Base-by-base conservation (phyloP, 2,888 invertebrate species). In the Hypselothyrea guttata region DNA sequence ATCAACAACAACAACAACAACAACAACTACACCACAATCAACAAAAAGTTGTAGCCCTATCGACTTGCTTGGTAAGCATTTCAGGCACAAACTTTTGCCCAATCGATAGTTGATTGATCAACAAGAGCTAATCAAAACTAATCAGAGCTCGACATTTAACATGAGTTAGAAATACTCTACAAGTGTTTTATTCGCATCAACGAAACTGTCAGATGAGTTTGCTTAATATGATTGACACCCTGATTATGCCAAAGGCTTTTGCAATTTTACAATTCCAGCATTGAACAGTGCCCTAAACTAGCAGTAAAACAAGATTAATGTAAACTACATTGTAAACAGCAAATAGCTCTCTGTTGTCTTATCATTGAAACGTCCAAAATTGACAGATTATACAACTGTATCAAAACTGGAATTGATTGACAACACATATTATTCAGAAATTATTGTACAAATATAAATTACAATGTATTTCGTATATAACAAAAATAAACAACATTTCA, bases 41-140 rank as follows among this genome's bases (percentile, higher is more conserved):
- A 12, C 34, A 44, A 28, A 48, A 48, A 38, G 8, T 37, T 58
- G 42, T 35, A 35, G 9, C 35, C 51, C 42, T 55, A 38, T 15
- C 48, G 33, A 53, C 48, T 47, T 27, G 13, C 9, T 52, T 58
- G 44, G 38, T 45, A 52, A 35, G 47, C 64, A 47, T 31, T 40
- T 46, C 11, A 7, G 7, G 11, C 18, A 13, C 8, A 35, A 47
- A 45, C 40, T 66, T 55, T 69, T 38, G 16, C 8, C 8, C 49
- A 45, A 34, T 60, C 45, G 47, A 47, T 59, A 37, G 35, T 37
- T 46, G 37, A 41, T 4, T 44, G 30, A 48, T 65, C 42, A 48
- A 41, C 28, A 13, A 28, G 41, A 22, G 28, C 12, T 12, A 33
- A 22, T 22, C 22, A 22, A 22, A 51, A 45, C 54, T 69, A 49